A percentile compares a stretch with the other conserved stretches of the same genome.
Evolutionary conservation across 2,113 vertebrate genomes (phyloP).

Genomic region (Myrmophylax atrothorax): DNA sequence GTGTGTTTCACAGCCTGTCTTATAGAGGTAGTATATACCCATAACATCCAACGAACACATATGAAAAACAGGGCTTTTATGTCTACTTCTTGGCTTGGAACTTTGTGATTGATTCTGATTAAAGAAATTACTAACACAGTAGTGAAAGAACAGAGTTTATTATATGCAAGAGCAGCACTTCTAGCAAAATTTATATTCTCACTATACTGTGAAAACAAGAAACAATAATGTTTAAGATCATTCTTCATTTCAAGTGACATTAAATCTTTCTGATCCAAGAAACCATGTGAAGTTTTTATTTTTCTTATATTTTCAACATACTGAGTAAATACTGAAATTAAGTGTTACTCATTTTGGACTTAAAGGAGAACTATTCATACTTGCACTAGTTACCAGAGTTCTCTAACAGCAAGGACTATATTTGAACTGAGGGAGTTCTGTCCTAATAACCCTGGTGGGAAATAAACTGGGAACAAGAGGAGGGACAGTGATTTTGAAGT

Average conservation of each 20-base stretch:
- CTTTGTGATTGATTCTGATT: neutral
- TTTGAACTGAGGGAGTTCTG: neutral
- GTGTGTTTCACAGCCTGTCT: neutral
- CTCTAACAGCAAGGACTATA: neutral
- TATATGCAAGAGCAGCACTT: neutral
- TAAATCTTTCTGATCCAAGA: neutral
- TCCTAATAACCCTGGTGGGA: neutral
- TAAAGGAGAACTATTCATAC: neutral
- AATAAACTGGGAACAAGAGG: neutral
- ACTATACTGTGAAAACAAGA: neutral
- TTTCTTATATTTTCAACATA: neutral
- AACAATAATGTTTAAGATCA: neutral
- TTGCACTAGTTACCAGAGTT: neutral
- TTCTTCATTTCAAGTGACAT: neutral
- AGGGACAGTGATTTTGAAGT: neutral
- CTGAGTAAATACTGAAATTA: neutral
- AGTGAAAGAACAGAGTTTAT: neutral
- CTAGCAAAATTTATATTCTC: neutral
- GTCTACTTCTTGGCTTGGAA: neutral
- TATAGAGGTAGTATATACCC: neutral
- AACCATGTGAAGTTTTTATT: neutral
- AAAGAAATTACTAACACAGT: neutral
- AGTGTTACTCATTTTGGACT: neutral
- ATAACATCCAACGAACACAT: neutral
- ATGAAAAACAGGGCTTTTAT: neutral